These are phyloP conservation scores for Chromoteleia sp. DNA, from an alignment of 2,888 invertebrate genomes.

Conservation along the genomic window DNA sequence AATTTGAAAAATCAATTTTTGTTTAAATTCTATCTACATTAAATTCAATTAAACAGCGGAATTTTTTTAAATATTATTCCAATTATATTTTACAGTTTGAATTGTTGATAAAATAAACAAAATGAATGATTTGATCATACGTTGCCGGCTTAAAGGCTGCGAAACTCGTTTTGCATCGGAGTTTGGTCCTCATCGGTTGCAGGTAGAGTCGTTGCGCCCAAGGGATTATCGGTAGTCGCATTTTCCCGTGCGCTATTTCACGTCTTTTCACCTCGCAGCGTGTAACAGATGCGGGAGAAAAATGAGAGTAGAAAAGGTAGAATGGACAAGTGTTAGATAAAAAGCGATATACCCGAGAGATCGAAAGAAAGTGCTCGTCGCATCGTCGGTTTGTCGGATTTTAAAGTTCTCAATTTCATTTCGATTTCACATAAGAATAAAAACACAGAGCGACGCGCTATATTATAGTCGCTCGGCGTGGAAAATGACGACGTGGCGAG, in stretches of 20 bases:
- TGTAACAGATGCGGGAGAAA: constrained; percentile 47
- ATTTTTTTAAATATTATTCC: no score
- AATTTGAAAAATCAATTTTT: no score
- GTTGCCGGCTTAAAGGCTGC: background rate
- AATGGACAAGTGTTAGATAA: constrained; percentile 59
- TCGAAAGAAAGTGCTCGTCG: constrained; percentile 35
- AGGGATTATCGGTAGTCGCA: constrained; percentile 48
- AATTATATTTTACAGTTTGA: no score
- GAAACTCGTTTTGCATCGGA: constrained; percentile 16
- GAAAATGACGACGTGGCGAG: constrained; percentile 76
- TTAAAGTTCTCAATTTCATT: constrained; percentile 78
- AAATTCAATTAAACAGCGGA: no score
- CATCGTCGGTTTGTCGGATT: constrained; percentile 70
- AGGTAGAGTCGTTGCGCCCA: constrained; percentile 15
- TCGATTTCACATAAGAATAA: constrained; percentile 77
- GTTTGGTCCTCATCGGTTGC: background rate
- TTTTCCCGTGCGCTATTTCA: constrained; percentile 21
- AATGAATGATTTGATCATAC: no score
- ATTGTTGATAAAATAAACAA: no score
- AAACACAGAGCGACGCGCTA: constrained; percentile 71
- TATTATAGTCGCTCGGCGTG: constrained; percentile 72
- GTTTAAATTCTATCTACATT: no score
- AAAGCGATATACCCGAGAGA: constrained; percentile 62
- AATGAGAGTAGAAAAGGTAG: constrained; percentile 43
- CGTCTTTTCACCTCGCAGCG: constrained; percentile 13